These are phyloP conservation scores for Drosophila lowei DNA, from an alignment of 1,140 invertebrate species.

Conservation along the genomic window DNA sequence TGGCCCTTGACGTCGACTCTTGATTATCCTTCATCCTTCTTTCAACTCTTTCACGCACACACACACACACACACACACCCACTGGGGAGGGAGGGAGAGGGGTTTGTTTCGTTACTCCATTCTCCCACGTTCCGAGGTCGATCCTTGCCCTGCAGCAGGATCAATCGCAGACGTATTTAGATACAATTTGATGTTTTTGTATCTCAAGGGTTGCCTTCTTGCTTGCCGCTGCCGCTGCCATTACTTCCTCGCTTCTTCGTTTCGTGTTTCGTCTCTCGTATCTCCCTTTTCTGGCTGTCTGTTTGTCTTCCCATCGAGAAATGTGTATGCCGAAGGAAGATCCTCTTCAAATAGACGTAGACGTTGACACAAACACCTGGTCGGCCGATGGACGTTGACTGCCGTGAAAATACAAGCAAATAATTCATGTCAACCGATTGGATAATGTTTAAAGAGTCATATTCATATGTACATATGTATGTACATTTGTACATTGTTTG, in stretches of 20 bases:
- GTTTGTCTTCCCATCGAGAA: slow-evolving; percentile 11
- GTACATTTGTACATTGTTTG: too few relatives aligned
- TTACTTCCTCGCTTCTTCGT: neutral
- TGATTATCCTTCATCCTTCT: slow-evolving; percentile 49
- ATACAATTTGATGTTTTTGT: slow-evolving; percentile 65
- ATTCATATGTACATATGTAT: too few relatives aligned
- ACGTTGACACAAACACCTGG: slow-evolving; percentile 76
- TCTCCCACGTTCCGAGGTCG: slow-evolving; percentile 61
- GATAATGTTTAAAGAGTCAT: slow-evolving; percentile 19
- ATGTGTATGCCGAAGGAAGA: slow-evolving; percentile 15
- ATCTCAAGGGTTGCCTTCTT: slow-evolving; percentile 26
- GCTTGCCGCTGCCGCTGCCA: neutral
- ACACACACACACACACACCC: neutral
- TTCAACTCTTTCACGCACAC: slow-evolving; percentile 50
- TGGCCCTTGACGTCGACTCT: slow-evolving; percentile 61
- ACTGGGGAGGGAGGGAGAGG: neutral
- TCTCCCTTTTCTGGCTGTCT: too few relatives aligned
- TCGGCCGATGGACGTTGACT: slow-evolving; percentile 1
- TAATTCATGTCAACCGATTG: slow-evolving; percentile 26
- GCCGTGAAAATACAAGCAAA: slow-evolving; percentile 32
- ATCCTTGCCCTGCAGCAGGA: slow-evolving; percentile 49
- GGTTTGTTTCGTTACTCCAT: slow-evolving; percentile 19
- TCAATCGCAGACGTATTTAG: slow-evolving; percentile 48
- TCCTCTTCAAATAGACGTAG: slow-evolving; percentile 67
- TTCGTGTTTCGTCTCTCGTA: too few relatives aligned